Evolutionary conservation across 2,113 vertebrate genomes (phyloP), one percentile per base, ranked within the genome.

Genomic region (Helogale parvula): DNA sequence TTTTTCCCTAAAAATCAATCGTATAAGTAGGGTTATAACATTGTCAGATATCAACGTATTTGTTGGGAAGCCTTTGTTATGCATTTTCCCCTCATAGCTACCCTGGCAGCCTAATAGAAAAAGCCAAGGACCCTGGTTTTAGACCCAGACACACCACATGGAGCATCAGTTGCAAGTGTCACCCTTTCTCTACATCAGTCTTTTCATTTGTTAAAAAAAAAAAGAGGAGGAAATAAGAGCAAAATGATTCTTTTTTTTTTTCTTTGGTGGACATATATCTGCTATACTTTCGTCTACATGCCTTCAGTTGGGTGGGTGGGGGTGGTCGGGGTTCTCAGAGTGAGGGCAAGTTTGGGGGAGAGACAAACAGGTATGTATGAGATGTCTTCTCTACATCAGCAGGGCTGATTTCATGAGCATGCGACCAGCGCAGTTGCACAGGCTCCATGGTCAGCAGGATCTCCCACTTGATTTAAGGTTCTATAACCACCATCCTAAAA

Each of bases 401-500:
- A 27, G 86, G 19, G 19, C 57, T 57, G 54, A 23, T 17, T 72
- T 52, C 65, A 7, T 8, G 25, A 27, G 8, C 27, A 7, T 1
- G 12, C 14, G 14, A 50, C 27, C 27, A 45, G 52, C 5, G 23
- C 6, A 14, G 41, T 27, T 29, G 0, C 7, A 2, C 9, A 11
- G 31, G 45, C 41, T 31, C n/a, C 41, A 2, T 0, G 2, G 6
- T 77, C 10, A 38, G 3, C 35, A 45, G n/a, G 41, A 7, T 33
- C n/a, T 31, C 31, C 7, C 0, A 14, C 50, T 35, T 54, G 60
- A 38, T 52, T 72, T 50, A 50, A 33, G 50, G 33, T 13, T 60
- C 31, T 76, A 33, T 2, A 12, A 47, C 57, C 65, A 80, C 0
- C 9, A 21, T 91, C 92, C 69, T 72, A 33, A 79, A 77, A 83